Evolutionary conservation across 2,888 invertebrate genomes (phyloP), one percentile per base, ranked within the genome.

Genomic region (Athalia rosae): DNA sequence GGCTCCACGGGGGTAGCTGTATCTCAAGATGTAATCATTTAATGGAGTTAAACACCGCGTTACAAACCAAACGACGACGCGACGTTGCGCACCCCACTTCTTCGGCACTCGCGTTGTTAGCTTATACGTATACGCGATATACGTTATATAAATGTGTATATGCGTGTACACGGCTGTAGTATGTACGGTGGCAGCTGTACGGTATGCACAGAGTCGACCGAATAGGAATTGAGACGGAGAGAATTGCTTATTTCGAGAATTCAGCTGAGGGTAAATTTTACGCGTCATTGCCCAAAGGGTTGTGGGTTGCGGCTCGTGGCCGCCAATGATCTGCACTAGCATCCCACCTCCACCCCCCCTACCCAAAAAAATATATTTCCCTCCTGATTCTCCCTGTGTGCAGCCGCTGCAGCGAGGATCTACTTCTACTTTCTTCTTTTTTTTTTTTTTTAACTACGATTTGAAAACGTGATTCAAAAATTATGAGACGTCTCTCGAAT

Each of bases 11-110:
- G 73, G 41, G 15, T 58, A 56, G 59, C 50, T 76, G 61, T 61
- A 77, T 15, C 77, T 77, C 53, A 56, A 78, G 79, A 82, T 82
- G 81, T 80, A 80, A 81, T 82, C 79, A 76, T 82, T 79, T 81
- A 79, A 80, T 79, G 74, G 77, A 81, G 79, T 78, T 77, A 79
- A 81, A 80, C 67, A 76, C 50, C 48, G 76, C 77, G 74, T 78
- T 74, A 59, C 74, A 82, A 80, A 67, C 79, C 50, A 76, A 69
- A 69, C 59, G 71, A 43, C 13, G 11, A n/a, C 13, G 4, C 47
- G n/a, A 53, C 15, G 0, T 53, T 64, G 9, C 59, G 53, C n/a
- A 11, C 11, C 7, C n/a, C 7, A 11, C 9, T n/a, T 53, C 53
- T 53, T n/a, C n/a, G 11, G 7, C 7, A 4, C 53, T 7, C 53